Conservation (phyloP, 2,797 vertebrate genomes). For the Carapus acus region DNA sequence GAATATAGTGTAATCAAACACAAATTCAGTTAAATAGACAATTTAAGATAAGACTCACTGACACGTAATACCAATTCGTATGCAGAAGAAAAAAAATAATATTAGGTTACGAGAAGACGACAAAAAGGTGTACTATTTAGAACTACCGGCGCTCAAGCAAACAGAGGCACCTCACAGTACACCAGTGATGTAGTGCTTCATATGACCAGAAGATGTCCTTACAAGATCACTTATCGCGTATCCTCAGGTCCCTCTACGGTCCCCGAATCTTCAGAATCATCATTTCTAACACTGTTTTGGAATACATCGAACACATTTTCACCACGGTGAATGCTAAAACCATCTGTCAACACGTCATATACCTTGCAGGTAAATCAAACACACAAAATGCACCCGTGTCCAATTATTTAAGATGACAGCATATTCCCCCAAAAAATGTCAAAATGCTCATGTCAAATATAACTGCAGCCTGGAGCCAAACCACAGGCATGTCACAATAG, state of each 20-base stretch:
- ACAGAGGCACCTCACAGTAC: background rate
- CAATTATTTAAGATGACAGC: constrained; percentile 34
- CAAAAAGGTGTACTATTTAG: too few species aligned
- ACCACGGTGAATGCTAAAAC: background rate
- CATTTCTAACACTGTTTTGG: constrained; percentile 3
- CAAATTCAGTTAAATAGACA: too few species aligned
- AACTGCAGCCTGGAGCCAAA: constrained; percentile 39
- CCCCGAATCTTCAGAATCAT: background rate
- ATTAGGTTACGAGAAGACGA: too few species aligned
- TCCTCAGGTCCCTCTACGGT: background rate
- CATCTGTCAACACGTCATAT: constrained; percentile 3
- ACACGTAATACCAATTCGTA: too few species aligned
- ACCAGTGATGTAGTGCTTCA: background rate
- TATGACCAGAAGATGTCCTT: constrained; percentile 60
- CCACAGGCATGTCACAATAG: constrained; percentile 55
- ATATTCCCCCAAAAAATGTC: constrained; percentile 25
- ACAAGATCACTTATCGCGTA: constrained; percentile 36
- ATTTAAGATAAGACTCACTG: too few species aligned
- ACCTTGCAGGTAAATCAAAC: constrained; percentile 37
- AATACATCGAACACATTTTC: background rate
- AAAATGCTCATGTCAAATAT: constrained; percentile 54
- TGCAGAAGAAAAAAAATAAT: too few species aligned
- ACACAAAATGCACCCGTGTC: constrained; percentile 10
- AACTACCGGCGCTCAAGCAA: too few species aligned
- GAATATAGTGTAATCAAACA: too few species aligned